A percentile compares a stretch with the other conserved stretches of the same genome.
phyloP scores from a whole-genome alignment of 2,113 vertebrate species.

The Ginglymostoma cirratum region DNA sequence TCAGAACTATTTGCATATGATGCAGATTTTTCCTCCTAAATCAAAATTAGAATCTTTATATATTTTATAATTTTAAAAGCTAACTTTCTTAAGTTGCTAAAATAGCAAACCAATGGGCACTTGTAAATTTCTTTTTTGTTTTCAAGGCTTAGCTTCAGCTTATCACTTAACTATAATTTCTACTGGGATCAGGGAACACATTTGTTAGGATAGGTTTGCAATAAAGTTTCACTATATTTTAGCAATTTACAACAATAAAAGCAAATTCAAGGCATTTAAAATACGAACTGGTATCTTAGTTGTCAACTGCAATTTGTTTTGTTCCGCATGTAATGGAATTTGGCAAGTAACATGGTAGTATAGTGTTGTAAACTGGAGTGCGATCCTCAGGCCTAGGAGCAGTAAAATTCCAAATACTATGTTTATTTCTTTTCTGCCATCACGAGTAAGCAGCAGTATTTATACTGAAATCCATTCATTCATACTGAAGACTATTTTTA shows the following conservation, averaged over 20 bases:
- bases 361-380: neutral
- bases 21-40: neutral
- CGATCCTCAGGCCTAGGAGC: neutral
- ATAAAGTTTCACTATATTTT: neutral
- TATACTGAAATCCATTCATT: slow-evolving; percentile 42
- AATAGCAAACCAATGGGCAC: neutral
- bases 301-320: neutral
- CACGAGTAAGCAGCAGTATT: neutral
- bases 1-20: neutral
- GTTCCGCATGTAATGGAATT: neutral
- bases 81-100: neutral
- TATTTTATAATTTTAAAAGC: neutral
- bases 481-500: slow-evolving; percentile 52
- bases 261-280: neutral
- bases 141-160: neutral
- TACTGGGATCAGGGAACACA: neutral
- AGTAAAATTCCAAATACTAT: slow-evolving; percentile 28
- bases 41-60: neutral
- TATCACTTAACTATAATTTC: neutral
- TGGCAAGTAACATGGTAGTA: neutral
- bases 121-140: neutral
- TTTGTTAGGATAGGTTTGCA: neutral
- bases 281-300: neutral
- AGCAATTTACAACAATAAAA: neutral
- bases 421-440: slow-evolving; percentile 21